phyloP scores from a whole-genome alignment of 2,888 invertebrate genomes.

The Thera britannica region DNA sequence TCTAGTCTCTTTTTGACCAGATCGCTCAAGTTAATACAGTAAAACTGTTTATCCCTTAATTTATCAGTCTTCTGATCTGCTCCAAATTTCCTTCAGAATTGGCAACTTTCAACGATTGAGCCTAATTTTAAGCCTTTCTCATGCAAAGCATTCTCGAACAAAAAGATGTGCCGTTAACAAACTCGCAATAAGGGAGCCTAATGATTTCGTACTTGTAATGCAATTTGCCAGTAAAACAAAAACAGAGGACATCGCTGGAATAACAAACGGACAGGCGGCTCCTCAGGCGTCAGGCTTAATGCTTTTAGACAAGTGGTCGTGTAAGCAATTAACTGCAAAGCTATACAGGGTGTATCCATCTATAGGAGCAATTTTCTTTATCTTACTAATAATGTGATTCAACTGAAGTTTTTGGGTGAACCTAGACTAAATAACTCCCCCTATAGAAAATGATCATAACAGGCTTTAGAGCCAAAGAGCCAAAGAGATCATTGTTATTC shows the following conservation, averaged over 20 bases:
- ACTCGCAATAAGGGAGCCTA: constrained; percentile 31
- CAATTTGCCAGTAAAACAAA: constrained; percentile 31
- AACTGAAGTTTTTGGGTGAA: no score
- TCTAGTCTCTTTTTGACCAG: neutral
- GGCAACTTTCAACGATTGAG: constrained; percentile 7
- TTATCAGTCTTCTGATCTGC: neutral
- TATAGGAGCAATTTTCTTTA: no score
- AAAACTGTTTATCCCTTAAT: constrained; percentile 5
- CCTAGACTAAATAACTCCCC: no score
- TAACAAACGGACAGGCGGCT: constrained; percentile 21
- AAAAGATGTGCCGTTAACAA: constrained; percentile 16
- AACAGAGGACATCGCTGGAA: constrained; percentile 26
- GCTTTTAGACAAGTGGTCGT: constrained; percentile 14
- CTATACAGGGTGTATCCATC: neutral
- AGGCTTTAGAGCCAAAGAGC: no score
- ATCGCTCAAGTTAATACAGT: neutral
- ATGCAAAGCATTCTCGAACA: constrained; percentile 26
- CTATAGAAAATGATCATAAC: no score
- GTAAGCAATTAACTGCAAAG: neutral
- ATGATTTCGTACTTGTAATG: constrained; percentile 28
- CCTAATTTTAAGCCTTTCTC: constrained; percentile 27
- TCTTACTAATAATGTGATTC: no score
- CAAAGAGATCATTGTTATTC: no score
- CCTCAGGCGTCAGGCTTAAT: constrained; percentile 4
- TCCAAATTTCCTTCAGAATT: neutral